A percentile compares a stretch with the other conserved stretches of the same genome.
phyloP scores from a whole-genome alignment of 37 sponge, comb jelly and placozoan species.

The Aphrocallistes beatrix region DNA sequence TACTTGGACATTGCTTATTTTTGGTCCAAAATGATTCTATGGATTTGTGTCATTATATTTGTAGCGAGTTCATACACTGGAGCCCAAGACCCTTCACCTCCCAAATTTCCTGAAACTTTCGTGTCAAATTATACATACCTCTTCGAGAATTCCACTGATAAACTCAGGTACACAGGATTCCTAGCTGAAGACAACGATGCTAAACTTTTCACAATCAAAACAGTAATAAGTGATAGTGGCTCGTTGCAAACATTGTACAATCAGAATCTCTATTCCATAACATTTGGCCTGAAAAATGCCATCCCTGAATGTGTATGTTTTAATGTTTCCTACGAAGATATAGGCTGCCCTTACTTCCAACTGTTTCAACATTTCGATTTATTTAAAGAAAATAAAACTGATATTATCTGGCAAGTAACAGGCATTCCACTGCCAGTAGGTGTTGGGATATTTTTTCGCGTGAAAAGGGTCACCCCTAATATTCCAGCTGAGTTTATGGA shows the following conservation, averaged over 20 bases:
- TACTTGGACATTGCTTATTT: too few relatives aligned
- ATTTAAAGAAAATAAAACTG: neutral
- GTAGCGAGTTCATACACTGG: too few relatives aligned
- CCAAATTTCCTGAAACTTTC: neutral
- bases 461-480: neutral
- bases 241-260: neutral
- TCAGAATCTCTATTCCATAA: neutral
- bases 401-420: slow-evolving; percentile 1
- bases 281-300: neutral
- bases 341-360: neutral
- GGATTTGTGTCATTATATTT: too few relatives aligned
- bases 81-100: too few relatives aligned
- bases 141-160: neutral
- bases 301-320: neutral
- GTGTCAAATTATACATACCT: neutral
- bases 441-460: neutral
- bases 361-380: neutral
- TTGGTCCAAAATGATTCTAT: too few relatives aligned
- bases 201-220: neutral
- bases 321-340: neutral
- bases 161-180: neutral
- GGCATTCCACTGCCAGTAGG: neutral
- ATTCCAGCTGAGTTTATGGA: neutral
- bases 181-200: neutral
- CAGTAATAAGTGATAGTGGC: neutral